Base-by-base conservation (phyloP, 2,113 vertebrate species). In the Eublepharis macularius region DNA sequence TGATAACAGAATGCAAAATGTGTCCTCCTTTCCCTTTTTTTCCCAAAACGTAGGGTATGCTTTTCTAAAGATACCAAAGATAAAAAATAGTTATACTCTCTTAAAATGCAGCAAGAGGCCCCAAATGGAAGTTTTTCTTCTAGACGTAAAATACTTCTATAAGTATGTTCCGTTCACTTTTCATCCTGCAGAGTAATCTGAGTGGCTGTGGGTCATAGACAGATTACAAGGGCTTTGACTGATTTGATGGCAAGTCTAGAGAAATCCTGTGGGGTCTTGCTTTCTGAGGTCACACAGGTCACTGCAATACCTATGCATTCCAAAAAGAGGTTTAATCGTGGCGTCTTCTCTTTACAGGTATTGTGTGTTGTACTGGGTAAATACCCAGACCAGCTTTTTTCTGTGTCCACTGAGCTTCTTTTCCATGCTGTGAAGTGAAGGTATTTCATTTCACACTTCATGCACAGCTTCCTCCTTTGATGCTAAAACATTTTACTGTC, bases 371-470 rank as follows among this genome's bases (percentile, higher is more conserved):
- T 79, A 70, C n/a, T n/a, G n/a, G 36, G 83, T 85, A 79, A 79
- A 85, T 29, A 57, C 49, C 6, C 7, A 60, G 74, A 39, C 8
- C 29, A 51, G 39, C 43, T 11, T 7, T 72, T 14, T 79, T 36
- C 47, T 26, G 36, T 3, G 6, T 10, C n/a, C n/a, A 63, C 66
- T 78, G 63, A n/a, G 32, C 78, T 51, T 78, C 41, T 70, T 70
- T 85, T 29, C n/a, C 39, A 45, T 72, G 75, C 29, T 57, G 29
- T 57, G 49, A n/a, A 79, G 39, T 4, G 36, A 63, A 63, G 75
- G 21, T n/a, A 51, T 57, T 57, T 51, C 83, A 84, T 70, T 84
- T 84, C 65, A 78, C 36, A 84, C 47, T 78, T 84, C 75, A 69
- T 39, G 29, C 36, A 70, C 65, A 83, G 32, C 47, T 84, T 66